Conservation (phyloP, 2,888 invertebrate genomes). For the Geophilus truncorum region DNA sequence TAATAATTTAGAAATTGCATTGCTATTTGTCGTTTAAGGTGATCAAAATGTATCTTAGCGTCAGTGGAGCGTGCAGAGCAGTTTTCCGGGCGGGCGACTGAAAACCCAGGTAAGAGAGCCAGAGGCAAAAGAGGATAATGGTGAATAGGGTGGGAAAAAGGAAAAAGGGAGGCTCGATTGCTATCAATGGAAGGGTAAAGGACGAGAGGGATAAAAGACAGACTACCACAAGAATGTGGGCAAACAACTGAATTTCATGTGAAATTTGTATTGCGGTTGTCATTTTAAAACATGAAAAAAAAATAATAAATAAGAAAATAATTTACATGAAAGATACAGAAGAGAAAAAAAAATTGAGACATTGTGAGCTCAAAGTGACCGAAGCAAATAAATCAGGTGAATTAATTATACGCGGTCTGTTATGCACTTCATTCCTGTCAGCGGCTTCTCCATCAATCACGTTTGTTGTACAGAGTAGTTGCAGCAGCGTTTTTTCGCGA, state of each 20-base stretch:
- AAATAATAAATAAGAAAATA: not conserved
- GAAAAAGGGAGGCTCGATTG: slow-evolving; percentile 4
- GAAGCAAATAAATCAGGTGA: slow-evolving; percentile 21
- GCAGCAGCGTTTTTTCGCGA: slow-evolving; percentile 3
- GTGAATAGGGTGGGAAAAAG: not conserved
- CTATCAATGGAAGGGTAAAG: slow-evolving; percentile 19
- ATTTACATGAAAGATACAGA: not conserved
- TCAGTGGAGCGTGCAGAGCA: not conserved
- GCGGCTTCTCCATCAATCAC: slow-evolving; percentile 8
- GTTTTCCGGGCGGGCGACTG: slow-evolving; percentile 16
- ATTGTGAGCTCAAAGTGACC: not conserved
- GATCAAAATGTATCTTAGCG: not conserved
- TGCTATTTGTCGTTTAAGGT: not conserved
- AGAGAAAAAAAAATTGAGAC: not conserved
- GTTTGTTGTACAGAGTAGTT: not conserved
- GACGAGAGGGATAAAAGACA: not conserved
- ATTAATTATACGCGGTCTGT: slow-evolving; percentile 21
- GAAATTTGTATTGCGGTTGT: not conserved
- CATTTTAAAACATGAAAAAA: not conserved
- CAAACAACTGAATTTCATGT: not conserved
- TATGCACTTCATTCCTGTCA: slow-evolving; percentile 7
- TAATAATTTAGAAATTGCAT: not conserved
- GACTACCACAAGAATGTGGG: not conserved
- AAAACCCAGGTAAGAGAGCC: slow-evolving; percentile 5
- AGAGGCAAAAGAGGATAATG: slow-evolving; percentile 15